phyloP scores from a whole-genome alignment of 2,113 vertebrate genomes.

The Rhynchomys soricoides region DNA sequence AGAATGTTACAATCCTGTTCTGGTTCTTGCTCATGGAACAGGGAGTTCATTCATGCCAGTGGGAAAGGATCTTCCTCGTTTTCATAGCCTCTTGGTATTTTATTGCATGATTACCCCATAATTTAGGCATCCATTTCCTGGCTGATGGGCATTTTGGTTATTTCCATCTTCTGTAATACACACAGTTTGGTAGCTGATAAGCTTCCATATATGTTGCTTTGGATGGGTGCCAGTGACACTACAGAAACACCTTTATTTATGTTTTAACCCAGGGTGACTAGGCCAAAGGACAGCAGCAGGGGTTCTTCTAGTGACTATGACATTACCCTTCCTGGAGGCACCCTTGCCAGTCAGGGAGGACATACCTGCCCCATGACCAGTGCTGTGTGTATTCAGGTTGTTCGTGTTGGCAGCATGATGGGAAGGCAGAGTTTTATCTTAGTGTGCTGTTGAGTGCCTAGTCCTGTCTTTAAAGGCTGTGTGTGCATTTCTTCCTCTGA shows the following conservation, averaged over 20 bases:
- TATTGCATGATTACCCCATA: background rate
- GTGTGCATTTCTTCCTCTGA: background rate
- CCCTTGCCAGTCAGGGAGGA: rapidly evolving
- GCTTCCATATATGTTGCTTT: background rate
- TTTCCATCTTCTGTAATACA: conserved; percentile 32
- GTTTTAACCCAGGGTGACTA: background rate
- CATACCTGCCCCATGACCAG: background rate
- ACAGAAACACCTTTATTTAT: background rate
- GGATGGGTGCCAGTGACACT: background rate
- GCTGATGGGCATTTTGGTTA: background rate
- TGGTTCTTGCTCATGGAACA: background rate
- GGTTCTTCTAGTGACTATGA: background rate
- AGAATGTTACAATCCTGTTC: background rate
- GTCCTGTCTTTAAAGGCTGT: background rate
- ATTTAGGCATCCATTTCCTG: conserved; percentile 11
- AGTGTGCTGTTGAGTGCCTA: background rate
- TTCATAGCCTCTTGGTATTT: background rate
- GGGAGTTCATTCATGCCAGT: background rate
- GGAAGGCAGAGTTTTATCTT: background rate
- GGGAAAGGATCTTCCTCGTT: background rate
- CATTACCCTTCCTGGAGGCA: background rate
- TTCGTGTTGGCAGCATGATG: background rate
- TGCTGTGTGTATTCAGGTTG: background rate
- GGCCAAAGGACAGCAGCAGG: background rate
- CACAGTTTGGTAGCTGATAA: background rate